Evolutionary conservation across 37 sponge, comb jelly and placozoan genomes (phyloP), one percentile per base, ranked within the genome.

Genomic region (Aphrocallistes beatrix): DNA sequence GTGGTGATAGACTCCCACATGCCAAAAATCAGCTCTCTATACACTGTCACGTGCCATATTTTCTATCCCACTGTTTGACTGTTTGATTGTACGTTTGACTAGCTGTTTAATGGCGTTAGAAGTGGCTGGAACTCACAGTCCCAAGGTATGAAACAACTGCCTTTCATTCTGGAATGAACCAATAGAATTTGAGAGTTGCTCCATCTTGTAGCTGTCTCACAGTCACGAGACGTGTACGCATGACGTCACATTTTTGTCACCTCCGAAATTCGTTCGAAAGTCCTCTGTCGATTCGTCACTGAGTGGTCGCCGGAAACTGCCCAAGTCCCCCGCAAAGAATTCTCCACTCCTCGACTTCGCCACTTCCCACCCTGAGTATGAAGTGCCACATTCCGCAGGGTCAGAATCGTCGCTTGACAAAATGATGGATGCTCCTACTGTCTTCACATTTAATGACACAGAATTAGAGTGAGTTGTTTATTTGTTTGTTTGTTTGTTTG

Each of bases 401-500:
- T 60, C 75, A 25, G 21, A 13, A 19, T 60, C 75, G 75, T 60
- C 75, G 75, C 75, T 60, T 25, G 75, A n/a, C n/a, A n/a, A n/a
- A n/a, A n/a, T 30, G 6, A 60, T 25, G 34, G 49, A 17, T 21
- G 17, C 13, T 21, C 17, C 17, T 47, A 1, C 25, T 3, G 75
- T 60, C 28, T 60, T 60, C 34, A 60, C 75, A 30, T 60, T 60
- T 60, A 60, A 21, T 13, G 49, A 47, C 49, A 17, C 49, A 21
- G 75, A 60, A 60, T 25, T 60, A 19, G 75, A 60, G 75, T 47
- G 13, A 21, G 49, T 47, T 47, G 49, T 47, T 47, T 47, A 17
- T 60, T 19, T 60, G 75, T 60, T 60, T 60, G 21, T 60, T 60
- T 60, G 75, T 60, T 60, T 60, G n/a, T 30, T 60, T 19, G 75